phyloP scores from a whole-genome alignment of 2,888 invertebrate genomes.

The Rotaria socialis region DNA sequence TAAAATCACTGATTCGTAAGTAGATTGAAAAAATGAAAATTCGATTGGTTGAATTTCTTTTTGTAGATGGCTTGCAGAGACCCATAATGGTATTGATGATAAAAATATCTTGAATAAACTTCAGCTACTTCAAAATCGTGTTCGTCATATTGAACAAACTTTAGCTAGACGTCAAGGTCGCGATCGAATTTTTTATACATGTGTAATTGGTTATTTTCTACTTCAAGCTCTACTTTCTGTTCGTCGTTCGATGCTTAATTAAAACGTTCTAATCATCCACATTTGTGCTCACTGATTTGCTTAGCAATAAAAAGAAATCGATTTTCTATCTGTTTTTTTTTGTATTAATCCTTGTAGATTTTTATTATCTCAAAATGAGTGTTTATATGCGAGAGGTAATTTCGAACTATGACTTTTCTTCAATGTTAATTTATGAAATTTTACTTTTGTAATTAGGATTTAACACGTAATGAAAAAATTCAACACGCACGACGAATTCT shows the following conservation, averaged over 20 bases:
- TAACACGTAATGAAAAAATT: slow-evolving; percentile 26
- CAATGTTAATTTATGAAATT: neutral
- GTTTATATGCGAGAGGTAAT: neutral
- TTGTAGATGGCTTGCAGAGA: neutral
- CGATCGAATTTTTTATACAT: neutral
- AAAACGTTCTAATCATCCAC: neutral
- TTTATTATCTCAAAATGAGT: neutral
- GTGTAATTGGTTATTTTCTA: neutral
- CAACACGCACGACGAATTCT: slow-evolving; percentile 29
- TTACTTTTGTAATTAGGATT: neutral
- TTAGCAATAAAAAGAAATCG: neutral
- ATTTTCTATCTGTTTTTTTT: neutral
- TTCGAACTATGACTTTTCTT: neutral
- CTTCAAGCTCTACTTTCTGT: neutral
- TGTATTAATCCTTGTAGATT: neutral
- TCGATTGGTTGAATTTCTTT: neutral
- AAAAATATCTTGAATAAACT: neutral
- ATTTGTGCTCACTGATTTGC: neutral
- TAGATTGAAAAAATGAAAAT: neutral
- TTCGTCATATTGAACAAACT: neutral
- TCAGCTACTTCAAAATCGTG: slow-evolving; percentile 17
- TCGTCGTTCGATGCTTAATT: slow-evolving; percentile 8
- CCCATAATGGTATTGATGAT: neutral
- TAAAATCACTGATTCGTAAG: neutral
- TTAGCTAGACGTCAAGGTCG: neutral